Evolutionary conservation across 1,140 invertebrate genomes (phyloP), one percentile per base, ranked within the genome.

Genomic region (Pseudomyrmex pallidus): DNA sequence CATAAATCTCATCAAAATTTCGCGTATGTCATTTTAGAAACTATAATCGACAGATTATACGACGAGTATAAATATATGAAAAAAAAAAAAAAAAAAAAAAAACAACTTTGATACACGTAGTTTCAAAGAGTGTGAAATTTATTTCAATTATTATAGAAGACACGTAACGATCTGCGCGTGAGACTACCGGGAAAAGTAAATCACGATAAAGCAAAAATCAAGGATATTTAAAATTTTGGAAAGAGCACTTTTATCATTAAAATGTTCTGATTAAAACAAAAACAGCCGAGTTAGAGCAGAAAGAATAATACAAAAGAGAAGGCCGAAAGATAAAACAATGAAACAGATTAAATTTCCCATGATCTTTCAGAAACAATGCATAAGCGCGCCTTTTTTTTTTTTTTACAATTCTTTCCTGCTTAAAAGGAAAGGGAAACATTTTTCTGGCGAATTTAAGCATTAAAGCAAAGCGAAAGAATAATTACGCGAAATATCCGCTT

Each of bases 271-370:
- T 25, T 66, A 76, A 48, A 76, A 76, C 46, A 76, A 76, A 76
- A 46, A 64, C 52, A 76, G 61, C 12, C 22, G 66, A 76, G 15
- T 76, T 76, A 76, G 22, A 76, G 61, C 22, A 66, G 61, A 76
- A 76, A 66, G 61, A 35, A 76, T 76, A 52, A 52, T 54, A 52
- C 35, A 35, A 76, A 76, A 64, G 48, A 64, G 48, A 62, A 52
- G 12, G 25, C 35, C 46, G 25, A n/a, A 76, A 64, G 73, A 74
- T 74, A 22, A 74, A 66, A 76, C 61, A 76, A 76, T 66, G 52
- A 62, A 66, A 22, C 74, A 66, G 74, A 76, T 76, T 74, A 74
- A 74, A 74, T 50, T 74, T 76, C n/a, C 46, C 61, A 66, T 76
- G 22, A 66, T 66, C 59, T 61, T 63, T 66, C 25, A 64, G 74